These are phyloP conservation scores for Cosmorhoe ocellata DNA, from an alignment of 2,888 invertebrate species.

Conservation along the genomic window DNA sequence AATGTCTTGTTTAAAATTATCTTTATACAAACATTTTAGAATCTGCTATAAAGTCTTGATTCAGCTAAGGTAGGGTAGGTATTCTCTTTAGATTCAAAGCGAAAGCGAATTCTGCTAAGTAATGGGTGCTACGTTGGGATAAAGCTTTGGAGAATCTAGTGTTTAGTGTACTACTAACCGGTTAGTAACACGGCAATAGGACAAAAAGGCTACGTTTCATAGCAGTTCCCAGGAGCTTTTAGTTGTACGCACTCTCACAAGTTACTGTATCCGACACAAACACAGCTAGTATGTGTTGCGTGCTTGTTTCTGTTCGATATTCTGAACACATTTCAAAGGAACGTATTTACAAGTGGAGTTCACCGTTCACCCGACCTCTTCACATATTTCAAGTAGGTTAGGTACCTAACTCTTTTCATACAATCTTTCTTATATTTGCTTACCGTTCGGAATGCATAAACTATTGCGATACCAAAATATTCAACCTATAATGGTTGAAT, in stretches of 20 bases:
- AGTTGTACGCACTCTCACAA: not conserved
- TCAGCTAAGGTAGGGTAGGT: not conserved
- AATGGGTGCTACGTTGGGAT: slow-evolving; percentile 13
- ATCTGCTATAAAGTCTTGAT: not conserved
- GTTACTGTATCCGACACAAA: slow-evolving; percentile 5
- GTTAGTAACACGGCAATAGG: slow-evolving; percentile 1
- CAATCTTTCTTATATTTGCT: slow-evolving; percentile 34
- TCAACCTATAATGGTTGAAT: slow-evolving; percentile 24
- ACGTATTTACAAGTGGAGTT: slow-evolving; percentile 30
- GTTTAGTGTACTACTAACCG: not conserved
- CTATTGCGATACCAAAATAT: slow-evolving; percentile 30
- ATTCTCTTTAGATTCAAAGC: slow-evolving; percentile 8
- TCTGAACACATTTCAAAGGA: slow-evolving; percentile 28
- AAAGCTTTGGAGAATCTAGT: slow-evolving; percentile 5
- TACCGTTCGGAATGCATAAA: slow-evolving; percentile 35
- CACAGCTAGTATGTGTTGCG: slow-evolving; percentile 6
- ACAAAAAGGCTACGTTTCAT: not conserved
- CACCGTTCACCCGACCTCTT: slow-evolving; percentile 31
- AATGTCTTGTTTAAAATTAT: too few relatives aligned
- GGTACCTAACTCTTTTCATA: slow-evolving; percentile 32
- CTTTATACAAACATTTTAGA: too few relatives aligned
- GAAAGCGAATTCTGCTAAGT: slow-evolving; percentile 15
- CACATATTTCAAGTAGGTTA: slow-evolving; percentile 34
- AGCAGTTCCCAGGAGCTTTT: not conserved
- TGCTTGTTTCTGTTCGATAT: slow-evolving; percentile 19